These are phyloP conservation scores for Anomalospiza imberbis DNA, from an alignment of 2,797 vertebrate species.

Conservation along the genomic window DNA sequence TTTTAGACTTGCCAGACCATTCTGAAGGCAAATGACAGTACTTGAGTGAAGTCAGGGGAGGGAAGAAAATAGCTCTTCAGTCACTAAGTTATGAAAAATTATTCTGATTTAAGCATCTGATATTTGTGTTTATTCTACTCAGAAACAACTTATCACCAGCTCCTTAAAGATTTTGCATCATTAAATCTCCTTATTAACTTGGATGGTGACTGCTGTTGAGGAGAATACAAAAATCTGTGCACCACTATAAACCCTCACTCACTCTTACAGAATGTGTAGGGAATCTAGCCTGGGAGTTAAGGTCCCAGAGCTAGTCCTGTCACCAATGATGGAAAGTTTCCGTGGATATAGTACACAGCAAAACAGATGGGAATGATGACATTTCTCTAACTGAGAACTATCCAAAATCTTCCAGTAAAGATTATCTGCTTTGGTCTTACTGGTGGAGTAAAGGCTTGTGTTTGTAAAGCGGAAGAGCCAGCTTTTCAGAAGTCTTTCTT, in stretches of 20 bases:
- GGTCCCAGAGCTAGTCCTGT: background rate
- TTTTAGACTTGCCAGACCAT: background rate
- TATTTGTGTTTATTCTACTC: background rate
- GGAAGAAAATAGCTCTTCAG: background rate
- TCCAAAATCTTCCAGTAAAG: conserved; percentile 8
- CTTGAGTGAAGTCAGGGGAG: background rate
- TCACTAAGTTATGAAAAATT: background rate
- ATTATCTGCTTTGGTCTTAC: background rate
- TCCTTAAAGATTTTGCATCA: background rate
- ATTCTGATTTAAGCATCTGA: background rate
- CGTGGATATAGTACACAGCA: background rate
- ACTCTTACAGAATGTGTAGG: background rate
- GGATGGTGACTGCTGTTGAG: background rate
- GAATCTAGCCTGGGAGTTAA: background rate
- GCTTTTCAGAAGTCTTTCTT: conserved; percentile 19
- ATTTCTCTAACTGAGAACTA: background rate
- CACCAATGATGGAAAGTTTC: background rate
- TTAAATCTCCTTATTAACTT: background rate
- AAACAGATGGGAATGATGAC: conserved; percentile 3
- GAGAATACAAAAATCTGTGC: background rate
- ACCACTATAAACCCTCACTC: background rate
- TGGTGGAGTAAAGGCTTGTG: background rate
- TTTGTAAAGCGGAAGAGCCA: conserved; percentile 7
- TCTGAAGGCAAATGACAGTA: background rate
- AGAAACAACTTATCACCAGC: background rate